A percentile compares a stretch with the other conserved stretches of the same genome.
Evolutionary conservation across 30 jellyfish, hydroid and myxozoan species (phyloP).

Genomic region (Aurelia aurita complex sp. Pacific): DNA sequence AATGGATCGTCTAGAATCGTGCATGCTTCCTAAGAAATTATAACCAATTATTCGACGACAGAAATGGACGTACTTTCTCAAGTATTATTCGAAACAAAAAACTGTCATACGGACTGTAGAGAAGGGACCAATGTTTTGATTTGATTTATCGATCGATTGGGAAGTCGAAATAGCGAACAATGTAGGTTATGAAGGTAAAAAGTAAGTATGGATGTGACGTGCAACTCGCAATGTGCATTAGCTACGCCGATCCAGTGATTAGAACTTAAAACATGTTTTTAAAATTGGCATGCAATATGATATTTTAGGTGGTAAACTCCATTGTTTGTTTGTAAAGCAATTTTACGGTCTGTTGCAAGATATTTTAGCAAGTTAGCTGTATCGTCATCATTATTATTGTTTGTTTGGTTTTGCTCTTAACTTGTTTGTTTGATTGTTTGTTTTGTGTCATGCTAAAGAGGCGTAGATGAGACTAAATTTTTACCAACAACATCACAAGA

Average conservation of each 20-base stretch:
- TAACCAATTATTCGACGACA: background rate
- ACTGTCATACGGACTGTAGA: slow-evolving; percentile 10
- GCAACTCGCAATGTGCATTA: background rate
- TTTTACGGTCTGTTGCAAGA: slow-evolving; percentile 15
- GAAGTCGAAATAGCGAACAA: background rate
- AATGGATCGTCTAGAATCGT: slow-evolving; percentile 2
- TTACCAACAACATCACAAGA: too few species aligned
- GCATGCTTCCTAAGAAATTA: slow-evolving; percentile 25
- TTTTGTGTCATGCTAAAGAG: too few species aligned
- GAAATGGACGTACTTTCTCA: slow-evolving; percentile 33
- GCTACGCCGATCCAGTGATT: slow-evolving; percentile 2
- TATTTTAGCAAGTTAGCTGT: background rate
- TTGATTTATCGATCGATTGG: slow-evolving; percentile 21
- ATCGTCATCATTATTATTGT: background rate
- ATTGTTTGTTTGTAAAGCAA: slow-evolving; percentile 30
- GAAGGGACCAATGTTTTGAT: slow-evolving; percentile 35
- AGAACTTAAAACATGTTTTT: slow-evolving; percentile 1
- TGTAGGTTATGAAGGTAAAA: background rate
- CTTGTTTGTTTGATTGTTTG: background rate
- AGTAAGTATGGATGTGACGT: slow-evolving; percentile 1
- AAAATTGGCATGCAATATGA: slow-evolving; percentile 25
- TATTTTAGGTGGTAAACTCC: slow-evolving; percentile 25
- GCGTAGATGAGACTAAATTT: too few species aligned
- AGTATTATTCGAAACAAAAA: slow-evolving; percentile 20
- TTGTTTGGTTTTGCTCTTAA: slow-evolving; percentile 22